Conservation (phyloP, 2,888 invertebrate genomes). For the Allygus modestus region DNA sequence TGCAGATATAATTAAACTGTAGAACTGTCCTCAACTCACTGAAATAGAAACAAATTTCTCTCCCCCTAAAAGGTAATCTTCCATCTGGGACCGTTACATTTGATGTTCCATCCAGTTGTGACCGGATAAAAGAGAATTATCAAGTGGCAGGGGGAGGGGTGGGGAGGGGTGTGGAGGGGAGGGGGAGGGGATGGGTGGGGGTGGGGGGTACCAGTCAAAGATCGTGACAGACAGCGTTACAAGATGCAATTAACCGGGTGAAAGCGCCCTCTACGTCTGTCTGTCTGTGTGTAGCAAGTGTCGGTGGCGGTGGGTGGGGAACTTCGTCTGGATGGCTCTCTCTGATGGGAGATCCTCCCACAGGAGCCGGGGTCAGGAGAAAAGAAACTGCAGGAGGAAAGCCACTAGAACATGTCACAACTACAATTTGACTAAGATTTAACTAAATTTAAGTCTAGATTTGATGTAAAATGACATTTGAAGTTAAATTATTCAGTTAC, state of each 20-base stretch:
- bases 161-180: too few relatives aligned
- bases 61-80: too few relatives aligned
- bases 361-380: too few relatives aligned
- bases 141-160: conserved; percentile 3
- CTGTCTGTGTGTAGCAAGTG: conserved; percentile 5
- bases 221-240: conserved; percentile 4
- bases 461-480: too few relatives aligned
- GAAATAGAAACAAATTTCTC: too few relatives aligned
- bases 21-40: too few relatives aligned
- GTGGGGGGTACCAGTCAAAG: not conserved
- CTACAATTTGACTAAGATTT: too few relatives aligned
- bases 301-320: not conserved
- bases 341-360: not conserved
- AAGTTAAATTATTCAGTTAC: too few relatives aligned
- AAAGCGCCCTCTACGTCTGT: not conserved
- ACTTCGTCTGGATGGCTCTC: not conserved
- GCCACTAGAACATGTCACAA: too few relatives aligned
- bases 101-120: not conserved
- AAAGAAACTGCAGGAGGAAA: too few relatives aligned
- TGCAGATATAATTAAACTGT: too few relatives aligned
- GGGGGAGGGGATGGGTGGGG: not conserved
- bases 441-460: too few relatives aligned
- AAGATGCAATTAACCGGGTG: conserved; percentile 3
- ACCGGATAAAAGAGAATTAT: not conserved
- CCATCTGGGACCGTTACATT: not conserved